Evolutionary conservation across 2,797 vertebrate species (phyloP).

Genomic region (Anguilla megastoma): DNA sequence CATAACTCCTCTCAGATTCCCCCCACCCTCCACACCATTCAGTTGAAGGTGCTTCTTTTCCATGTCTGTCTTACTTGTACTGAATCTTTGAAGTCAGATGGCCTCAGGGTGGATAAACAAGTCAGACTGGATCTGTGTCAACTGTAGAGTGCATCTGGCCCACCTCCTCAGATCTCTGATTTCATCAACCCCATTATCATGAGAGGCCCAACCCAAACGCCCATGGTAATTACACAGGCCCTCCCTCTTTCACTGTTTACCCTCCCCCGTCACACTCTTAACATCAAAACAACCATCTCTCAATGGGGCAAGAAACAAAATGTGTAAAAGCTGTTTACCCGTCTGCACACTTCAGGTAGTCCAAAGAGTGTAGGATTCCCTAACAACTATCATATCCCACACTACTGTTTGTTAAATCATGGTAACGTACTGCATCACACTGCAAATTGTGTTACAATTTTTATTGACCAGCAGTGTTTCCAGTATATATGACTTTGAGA

Average conservation of each 20-base stretch:
- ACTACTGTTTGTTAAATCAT: neutral
- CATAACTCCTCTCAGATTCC: neutral
- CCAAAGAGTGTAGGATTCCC: neutral
- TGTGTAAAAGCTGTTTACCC: neutral
- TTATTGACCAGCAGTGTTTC: neutral
- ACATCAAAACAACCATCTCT: conserved; percentile 8
- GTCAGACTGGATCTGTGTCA: conserved; percentile 28
- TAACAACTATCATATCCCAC: neutral
- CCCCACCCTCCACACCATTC: neutral
- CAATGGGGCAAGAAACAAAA: neutral
- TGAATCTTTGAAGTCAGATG: neutral
- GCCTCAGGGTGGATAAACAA: conserved; percentile 7
- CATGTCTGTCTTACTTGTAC: conserved; percentile 1
- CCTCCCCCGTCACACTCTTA: neutral
- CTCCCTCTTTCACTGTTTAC: neutral
- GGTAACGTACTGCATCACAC: neutral
- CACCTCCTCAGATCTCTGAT: neutral
- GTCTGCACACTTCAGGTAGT: neutral
- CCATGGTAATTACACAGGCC: conserved; percentile 18
- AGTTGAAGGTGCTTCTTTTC: neutral
- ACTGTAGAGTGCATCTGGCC: neutral
- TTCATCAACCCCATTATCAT: conserved; percentile 19
- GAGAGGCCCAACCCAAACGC: neutral
- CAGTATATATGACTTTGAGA: neutral
- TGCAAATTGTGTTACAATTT: neutral